Conservation (phyloP, 2,113 vertebrate genomes). For the Scolopax mira region DNA sequence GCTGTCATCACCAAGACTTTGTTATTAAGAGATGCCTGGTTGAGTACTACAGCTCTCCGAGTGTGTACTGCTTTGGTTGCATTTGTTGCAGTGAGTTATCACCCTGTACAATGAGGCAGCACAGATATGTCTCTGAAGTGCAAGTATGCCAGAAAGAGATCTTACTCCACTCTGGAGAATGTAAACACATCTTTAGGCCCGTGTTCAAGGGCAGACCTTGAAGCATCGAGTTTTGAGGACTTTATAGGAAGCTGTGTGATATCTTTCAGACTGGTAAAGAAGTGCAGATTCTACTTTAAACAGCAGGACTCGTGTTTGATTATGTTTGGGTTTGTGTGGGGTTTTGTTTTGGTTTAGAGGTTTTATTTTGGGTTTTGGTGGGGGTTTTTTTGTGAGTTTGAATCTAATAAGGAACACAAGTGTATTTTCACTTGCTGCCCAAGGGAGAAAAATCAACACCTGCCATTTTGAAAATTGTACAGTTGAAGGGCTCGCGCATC, state of each 20-base stretch:
- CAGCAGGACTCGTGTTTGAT: not conserved
- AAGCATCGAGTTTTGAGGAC: not conserved
- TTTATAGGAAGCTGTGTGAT: not conserved
- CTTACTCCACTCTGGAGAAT: not conserved
- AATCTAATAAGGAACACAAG: not conserved
- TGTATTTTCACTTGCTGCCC: not conserved
- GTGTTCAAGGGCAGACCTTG: not conserved
- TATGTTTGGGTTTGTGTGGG: not conserved
- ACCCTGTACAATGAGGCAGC: accelerated
- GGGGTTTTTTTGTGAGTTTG: not conserved
- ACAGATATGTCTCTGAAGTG: not conserved
- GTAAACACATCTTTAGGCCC: not conserved
- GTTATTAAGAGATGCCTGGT: not conserved
- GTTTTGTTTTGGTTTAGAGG: not conserved
- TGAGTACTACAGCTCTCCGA: not conserved
- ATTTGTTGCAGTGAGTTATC: not conserved
- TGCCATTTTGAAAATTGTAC: not conserved
- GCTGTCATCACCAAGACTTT: not conserved
- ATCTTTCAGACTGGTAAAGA: not conserved
- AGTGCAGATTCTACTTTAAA: not conserved
- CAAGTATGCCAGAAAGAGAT: not conserved
- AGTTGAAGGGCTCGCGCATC: not conserved
- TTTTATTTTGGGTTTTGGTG: not conserved
- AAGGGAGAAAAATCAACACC: not conserved
- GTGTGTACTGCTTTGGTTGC: not conserved